Conservation (phyloP, 53 echinoderm and acorn worm genomes). For the Glandiceps talaboti region DNA sequence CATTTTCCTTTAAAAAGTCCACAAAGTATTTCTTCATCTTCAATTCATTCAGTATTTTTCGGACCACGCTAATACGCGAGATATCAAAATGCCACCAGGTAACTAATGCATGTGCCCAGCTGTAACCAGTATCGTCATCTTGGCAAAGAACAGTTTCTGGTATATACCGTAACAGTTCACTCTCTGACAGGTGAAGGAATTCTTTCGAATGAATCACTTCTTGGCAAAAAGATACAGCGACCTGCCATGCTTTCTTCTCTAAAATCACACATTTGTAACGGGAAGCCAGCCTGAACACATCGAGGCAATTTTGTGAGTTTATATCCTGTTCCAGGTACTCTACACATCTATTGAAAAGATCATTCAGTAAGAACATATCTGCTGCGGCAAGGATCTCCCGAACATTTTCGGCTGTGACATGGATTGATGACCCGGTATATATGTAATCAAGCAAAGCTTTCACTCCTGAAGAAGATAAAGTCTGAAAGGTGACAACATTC, state of each 20-base stretch:
- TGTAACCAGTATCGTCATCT: no score
- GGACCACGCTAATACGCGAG: no score
- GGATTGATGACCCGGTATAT: background rate
- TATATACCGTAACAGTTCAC: background rate
- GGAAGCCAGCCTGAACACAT: background rate
- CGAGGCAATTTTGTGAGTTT: background rate
- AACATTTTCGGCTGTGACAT: background rate
- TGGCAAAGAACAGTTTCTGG: background rate
- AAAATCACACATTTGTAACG: background rate
- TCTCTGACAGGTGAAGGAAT: background rate
- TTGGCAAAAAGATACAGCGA: background rate
- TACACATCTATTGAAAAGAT: background rate
- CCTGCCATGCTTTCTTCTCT: background rate
- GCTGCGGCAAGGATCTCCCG: background rate
- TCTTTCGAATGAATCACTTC: background rate
- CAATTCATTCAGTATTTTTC: no score
- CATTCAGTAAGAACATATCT: background rate
- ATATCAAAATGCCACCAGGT: background rate
- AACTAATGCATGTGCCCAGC: background rate
- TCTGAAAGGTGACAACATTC: background rate
- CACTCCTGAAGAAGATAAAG: background rate
- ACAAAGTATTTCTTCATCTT: no score
- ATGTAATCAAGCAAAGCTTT: background rate
- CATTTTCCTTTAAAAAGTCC: no score
- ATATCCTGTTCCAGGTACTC: background rate